phyloP scores from a whole-genome alignment of 2,888 invertebrate genomes.

The Dynastes tityus region DNA sequence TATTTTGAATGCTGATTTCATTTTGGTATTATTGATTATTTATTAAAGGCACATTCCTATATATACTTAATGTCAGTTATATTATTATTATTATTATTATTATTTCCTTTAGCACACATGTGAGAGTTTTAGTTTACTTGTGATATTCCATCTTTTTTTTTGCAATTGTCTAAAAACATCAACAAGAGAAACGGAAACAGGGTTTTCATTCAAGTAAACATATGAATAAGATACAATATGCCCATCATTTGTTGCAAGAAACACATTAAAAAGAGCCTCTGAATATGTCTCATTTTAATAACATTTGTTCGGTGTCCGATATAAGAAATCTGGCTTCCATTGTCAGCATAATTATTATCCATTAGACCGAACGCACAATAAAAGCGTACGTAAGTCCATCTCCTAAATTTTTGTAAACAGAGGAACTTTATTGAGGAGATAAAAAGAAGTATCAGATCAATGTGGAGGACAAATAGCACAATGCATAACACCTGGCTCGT shows the following conservation, averaged over 20 bases:
- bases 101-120: no score
- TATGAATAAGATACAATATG: no score
- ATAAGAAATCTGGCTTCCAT: slow-evolving; percentile 38
- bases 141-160: no score
- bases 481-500: slow-evolving; percentile 59
- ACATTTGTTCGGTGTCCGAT: slow-evolving; percentile 38
- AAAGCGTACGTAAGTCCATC: slow-evolving; percentile 45
- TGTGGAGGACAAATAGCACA: slow-evolving; percentile 50
- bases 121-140: no score
- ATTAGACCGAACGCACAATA: slow-evolving; percentile 48
- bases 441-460: slow-evolving; percentile 41
- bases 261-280: slow-evolving; percentile 24
- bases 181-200: no score
- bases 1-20: no score
- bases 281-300: slow-evolving; percentile 32
- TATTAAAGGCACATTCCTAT: no score
- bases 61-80: no score
- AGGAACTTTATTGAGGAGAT: slow-evolving; percentile 46
- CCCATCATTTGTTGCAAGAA: background rate
- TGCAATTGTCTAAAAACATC: no score
- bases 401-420: slow-evolving; percentile 53
- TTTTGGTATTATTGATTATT: no score
- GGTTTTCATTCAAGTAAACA: no score
- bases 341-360: slow-evolving; percentile 52
- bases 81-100: no score